Evolutionary conservation across 2,113 vertebrate genomes (phyloP).

Genomic region (Nyctibius bracteatus): DNA sequence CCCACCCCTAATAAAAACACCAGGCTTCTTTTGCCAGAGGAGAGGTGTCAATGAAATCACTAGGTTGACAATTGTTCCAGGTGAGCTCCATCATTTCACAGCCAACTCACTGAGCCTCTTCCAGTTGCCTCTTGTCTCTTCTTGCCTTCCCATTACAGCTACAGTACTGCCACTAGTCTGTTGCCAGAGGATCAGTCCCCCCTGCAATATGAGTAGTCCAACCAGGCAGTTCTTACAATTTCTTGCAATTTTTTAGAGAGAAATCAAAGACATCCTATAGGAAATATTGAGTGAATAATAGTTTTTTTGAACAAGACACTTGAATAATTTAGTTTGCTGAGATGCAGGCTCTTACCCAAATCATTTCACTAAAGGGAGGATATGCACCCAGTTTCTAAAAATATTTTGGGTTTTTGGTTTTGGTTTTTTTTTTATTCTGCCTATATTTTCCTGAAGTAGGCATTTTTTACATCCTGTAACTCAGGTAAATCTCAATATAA

Average conservation of each 20-base stretch:
- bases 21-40: background rate
- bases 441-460: background rate
- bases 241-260: background rate
- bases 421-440: background rate
- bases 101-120: background rate
- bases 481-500: conserved; percentile 28
- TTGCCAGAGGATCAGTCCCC: background rate
- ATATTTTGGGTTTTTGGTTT: fast-evolving
- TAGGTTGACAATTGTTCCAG: background rate
- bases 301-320: background rate
- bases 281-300: background rate
- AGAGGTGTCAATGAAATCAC: background rate
- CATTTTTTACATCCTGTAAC: background rate
- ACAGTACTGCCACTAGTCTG: background rate
- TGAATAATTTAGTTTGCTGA: background rate
- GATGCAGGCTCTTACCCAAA: background rate
- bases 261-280: background rate
- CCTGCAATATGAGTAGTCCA: background rate
- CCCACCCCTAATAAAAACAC: background rate
- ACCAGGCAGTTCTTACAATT: background rate
- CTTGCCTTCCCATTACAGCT: background rate
- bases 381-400: background rate
- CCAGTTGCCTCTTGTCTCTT: background rate
- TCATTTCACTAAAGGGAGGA: background rate
- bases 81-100: background rate